These are phyloP conservation scores for Aplysia californica DNA, from an alignment of 1,140 invertebrate genomes.

Conservation along the genomic window DNA sequence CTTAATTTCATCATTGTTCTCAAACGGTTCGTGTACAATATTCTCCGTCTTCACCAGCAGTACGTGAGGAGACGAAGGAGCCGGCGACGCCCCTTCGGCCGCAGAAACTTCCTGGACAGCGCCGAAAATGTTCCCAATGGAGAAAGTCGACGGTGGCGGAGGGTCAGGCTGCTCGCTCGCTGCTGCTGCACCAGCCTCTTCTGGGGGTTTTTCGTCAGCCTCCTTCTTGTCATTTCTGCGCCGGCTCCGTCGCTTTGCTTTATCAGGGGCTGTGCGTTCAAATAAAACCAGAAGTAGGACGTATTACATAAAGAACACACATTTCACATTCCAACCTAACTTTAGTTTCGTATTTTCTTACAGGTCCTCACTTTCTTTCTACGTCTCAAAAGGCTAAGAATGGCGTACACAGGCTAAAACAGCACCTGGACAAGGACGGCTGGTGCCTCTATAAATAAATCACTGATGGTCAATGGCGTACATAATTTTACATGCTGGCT, in stretches of 20 bases:
- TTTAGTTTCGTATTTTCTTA: too few relatives aligned
- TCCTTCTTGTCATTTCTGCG: constrained; percentile 28
- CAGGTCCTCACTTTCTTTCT: too few relatives aligned
- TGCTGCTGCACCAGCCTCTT: constrained; percentile 12
- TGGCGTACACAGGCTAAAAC: too few relatives aligned
- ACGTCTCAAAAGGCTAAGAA: too few relatives aligned
- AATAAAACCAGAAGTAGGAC: too few relatives aligned
- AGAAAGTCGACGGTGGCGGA: background rate
- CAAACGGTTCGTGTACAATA: constrained; percentile 88
- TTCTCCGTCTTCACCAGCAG: constrained; percentile 97
- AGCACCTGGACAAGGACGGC: too few relatives aligned
- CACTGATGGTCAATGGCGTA: too few relatives aligned
- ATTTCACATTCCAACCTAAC: too few relatives aligned
- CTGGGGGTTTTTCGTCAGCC: constrained; percentile 17
- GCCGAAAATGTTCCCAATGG: constrained; percentile 9
- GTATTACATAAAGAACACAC: too few relatives aligned
- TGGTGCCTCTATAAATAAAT: too few relatives aligned
- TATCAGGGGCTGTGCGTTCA: background rate
- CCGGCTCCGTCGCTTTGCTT: constrained; percentile 22
- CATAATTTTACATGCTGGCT: too few relatives aligned
- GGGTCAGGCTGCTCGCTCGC: background rate
- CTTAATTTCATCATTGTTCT: constrained; percentile 95
- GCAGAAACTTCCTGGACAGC: constrained; percentile 24
- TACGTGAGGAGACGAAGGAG: constrained; percentile 66
- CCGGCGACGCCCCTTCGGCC: constrained; percentile 28